phyloP scores from a whole-genome alignment of 2,888 invertebrate species.

The Aleiodes testaceus region DNA sequence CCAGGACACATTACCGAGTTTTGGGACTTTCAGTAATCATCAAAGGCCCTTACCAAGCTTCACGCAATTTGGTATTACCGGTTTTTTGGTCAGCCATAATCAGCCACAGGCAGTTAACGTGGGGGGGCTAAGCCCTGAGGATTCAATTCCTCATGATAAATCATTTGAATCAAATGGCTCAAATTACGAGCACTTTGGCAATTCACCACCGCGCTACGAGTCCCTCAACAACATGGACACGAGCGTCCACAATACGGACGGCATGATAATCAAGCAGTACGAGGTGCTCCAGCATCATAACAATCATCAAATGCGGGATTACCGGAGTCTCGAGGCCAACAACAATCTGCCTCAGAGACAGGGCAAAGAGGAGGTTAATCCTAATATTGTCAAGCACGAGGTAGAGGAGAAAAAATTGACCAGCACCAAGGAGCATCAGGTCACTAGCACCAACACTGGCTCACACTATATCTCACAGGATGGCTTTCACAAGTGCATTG shows the following conservation, averaged over 20 bases:
- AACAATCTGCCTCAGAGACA: constrained; percentile 60
- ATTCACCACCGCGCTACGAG: constrained; percentile 62
- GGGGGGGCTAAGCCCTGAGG: constrained; percentile 83
- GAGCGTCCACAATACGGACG: constrained; percentile 50
- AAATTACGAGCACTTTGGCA: constrained; percentile 57
- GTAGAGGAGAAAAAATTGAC: constrained; percentile 44
- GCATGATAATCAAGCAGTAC: constrained; percentile 57
- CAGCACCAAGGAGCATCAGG: constrained; percentile 61
- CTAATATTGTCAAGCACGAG: constrained; percentile 55
- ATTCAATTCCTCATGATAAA: constrained; percentile 74
- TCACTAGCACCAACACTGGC: constrained; percentile 60
- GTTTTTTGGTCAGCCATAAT: constrained; percentile 75
- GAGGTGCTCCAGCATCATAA: constrained; percentile 46
- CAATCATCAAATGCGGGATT: constrained; percentile 35
- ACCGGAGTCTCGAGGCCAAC: constrained; percentile 57
- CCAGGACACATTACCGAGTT: constrained; percentile 62
- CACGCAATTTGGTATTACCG: constrained; percentile 77
- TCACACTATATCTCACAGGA: constrained; percentile 63
- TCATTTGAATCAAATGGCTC: constrained; percentile 67
- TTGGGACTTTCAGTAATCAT: constrained; percentile 66
- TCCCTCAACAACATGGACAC: constrained; percentile 54
- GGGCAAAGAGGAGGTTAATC: constrained; percentile 61
- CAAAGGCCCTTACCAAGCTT: constrained; percentile 79
- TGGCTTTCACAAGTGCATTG: constrained; percentile 80
- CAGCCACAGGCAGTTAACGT: constrained; percentile 81